Conservation (phyloP, 2,888 invertebrate genomes). For the Acanthococcus lagerstroemiae region DNA sequence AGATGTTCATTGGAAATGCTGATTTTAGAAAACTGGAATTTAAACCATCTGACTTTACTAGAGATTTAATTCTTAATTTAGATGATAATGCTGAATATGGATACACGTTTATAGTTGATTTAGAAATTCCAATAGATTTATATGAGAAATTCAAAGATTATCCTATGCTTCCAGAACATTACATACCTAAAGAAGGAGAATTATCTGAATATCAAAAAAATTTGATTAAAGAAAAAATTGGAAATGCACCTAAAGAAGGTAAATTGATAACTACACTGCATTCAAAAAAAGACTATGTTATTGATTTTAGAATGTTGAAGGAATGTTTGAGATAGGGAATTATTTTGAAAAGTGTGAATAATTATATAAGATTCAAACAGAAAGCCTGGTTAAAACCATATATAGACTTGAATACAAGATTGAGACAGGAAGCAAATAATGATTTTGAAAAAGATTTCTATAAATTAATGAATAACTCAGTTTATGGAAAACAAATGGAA, state of each 20-base stretch:
- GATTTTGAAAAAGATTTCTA: conserved; percentile 8
- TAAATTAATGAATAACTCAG: conserved; percentile 1
- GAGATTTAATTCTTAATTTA: conserved; percentile 7
- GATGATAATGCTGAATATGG: conserved; percentile 6
- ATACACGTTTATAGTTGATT: conserved; percentile 10
- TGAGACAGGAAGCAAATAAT: not conserved
- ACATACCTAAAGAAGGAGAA: conserved; percentile 3
- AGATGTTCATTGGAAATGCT: not conserved
- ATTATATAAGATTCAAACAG: not conserved
- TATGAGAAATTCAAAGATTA: conserved; percentile 11
- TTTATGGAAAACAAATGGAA: conserved; percentile 1
- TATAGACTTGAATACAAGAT: conserved; percentile 1
- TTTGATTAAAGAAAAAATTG: not conserved
- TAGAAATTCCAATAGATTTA: conserved; percentile 9
- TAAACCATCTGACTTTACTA: conserved; percentile 1
- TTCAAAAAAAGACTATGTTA: not conserved
- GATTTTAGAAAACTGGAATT: not conserved
- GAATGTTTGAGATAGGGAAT: conserved; percentile 1
- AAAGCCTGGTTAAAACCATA: conserved; percentile 7
- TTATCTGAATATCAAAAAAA: conserved; percentile 2
- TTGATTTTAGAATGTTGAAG: not conserved
- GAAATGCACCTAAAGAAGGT: not conserved
- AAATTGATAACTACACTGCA: not conserved
- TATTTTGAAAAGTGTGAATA: conserved; percentile 1
- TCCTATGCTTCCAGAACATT: conserved; percentile 11